A percentile compares a stretch with the other conserved stretches of the same genome.
These are phyloP conservation scores for Notocelia uddmanniana DNA, from an alignment of 2,888 invertebrate genomes.

Conservation along the genomic window DNA sequence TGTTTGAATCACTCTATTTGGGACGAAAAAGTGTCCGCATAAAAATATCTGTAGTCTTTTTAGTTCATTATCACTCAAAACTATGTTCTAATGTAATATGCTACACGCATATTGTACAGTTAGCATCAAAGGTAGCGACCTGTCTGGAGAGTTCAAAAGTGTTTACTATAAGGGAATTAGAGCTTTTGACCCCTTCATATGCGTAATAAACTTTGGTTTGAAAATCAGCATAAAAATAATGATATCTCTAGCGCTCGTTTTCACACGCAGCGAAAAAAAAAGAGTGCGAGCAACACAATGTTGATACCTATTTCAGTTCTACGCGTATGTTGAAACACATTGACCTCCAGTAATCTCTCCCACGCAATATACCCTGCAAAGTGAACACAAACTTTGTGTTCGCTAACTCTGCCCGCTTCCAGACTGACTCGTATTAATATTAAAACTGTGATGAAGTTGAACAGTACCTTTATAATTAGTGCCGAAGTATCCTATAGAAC, in stretches of 20 bases:
- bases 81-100: too few relatives aligned
- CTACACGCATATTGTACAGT: too few relatives aligned
- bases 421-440: conserved; percentile 1
- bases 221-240: too few relatives aligned
- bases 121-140: too few relatives aligned
- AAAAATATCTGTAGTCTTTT: background rate
- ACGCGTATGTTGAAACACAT: background rate
- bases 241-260: too few relatives aligned
- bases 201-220: too few relatives aligned
- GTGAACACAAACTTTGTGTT: conserved; percentile 4
- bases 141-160: too few relatives aligned
- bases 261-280: too few relatives aligned
- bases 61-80: too few relatives aligned
- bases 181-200: too few relatives aligned
- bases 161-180: too few relatives aligned
- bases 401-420: background rate
- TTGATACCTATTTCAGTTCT: background rate
- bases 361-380: conserved; percentile 1
- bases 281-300: background rate
- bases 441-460: background rate
- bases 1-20: background rate
- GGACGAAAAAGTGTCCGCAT: background rate
- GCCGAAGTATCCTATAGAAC: background rate
- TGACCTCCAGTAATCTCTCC: background rate
- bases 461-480: background rate